These are phyloP conservation scores for Nycticryphes semicollaris DNA, from an alignment of 2,113 vertebrate species.

Conservation along the genomic window DNA sequence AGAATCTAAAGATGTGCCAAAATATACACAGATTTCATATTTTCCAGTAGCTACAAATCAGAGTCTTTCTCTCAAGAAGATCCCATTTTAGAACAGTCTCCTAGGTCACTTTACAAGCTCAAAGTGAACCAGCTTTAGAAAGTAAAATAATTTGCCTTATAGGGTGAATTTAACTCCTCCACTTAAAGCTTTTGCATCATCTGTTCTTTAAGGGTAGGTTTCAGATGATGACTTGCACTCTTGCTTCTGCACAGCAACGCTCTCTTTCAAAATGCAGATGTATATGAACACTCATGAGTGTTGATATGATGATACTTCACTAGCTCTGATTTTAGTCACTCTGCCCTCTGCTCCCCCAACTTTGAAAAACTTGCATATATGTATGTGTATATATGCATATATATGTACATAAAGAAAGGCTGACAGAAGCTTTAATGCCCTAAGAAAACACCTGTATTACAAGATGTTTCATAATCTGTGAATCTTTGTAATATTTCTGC, in stretches of 20 bases:
- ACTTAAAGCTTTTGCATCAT: not conserved
- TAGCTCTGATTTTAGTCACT: not conserved
- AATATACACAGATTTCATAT: conserved; percentile 62
- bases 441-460: not conserved
- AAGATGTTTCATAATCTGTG: not conserved
- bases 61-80: conserved; percentile 42
- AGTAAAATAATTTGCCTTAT: conserved; percentile 27
- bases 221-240: not conserved
- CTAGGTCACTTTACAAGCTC: conserved; percentile 19
- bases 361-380: not conserved
- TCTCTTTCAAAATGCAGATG: not conserved
- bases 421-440: not conserved
- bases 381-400: rapidly evolving
- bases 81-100: conserved; percentile 47
- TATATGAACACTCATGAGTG: not conserved
- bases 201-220: not conserved
- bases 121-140: conserved; percentile 9
- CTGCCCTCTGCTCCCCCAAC: not conserved
- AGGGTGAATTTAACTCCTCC: not conserved
- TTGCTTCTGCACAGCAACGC: not conserved
- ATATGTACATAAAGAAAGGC: not conserved
- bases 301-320: not conserved
- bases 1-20: conserved; percentile 61
- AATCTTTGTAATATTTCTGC: not conserved
- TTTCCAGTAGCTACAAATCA: conserved; percentile 68